phyloP scores from a whole-genome alignment of 1,140 invertebrate species.

The Psix sp. region DNA sequence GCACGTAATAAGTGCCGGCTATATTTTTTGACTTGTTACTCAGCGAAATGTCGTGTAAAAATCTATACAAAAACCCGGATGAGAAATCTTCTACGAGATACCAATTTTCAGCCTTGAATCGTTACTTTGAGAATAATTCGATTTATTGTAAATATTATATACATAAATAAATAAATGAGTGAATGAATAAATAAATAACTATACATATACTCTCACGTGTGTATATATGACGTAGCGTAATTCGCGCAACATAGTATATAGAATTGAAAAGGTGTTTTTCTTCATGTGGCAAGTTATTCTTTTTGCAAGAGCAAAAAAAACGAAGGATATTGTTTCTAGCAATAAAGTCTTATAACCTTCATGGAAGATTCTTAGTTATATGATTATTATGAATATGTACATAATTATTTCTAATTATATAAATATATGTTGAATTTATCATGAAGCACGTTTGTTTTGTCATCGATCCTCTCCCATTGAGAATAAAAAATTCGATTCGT shows the following conservation, averaged over 20 bases:
- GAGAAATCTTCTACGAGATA: constrained; percentile 37
- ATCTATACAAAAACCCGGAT: constrained; percentile 12
- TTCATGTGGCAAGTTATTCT: constrained; percentile 55
- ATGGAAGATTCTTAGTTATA: constrained; percentile 44
- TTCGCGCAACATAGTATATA: constrained; percentile 60
- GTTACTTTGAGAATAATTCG: constrained; percentile 53
- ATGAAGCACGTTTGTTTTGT: constrained; percentile 23
- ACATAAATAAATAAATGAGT: constrained; percentile 30
- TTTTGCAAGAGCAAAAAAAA: constrained; percentile 31
- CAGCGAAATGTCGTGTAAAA: constrained; percentile 34
- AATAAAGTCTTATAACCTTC: constrained; percentile 58
- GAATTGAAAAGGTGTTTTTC: constrained; percentile 59
- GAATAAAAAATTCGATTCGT: constrained; percentile 11
- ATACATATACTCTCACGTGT: constrained; percentile 47
- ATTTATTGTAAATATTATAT: constrained; percentile 58
- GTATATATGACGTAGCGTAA: constrained; percentile 57
- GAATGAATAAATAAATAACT: constrained; percentile 32
- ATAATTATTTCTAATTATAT: constrained; percentile 58
- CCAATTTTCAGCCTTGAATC: constrained; percentile 54
- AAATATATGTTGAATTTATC: constrained; percentile 58
- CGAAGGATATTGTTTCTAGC: constrained; percentile 43
- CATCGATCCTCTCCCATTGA: neutral
- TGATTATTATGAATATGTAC: constrained; percentile 49
- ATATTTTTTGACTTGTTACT: constrained; percentile 58
- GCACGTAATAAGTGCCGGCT: constrained; percentile 41